Evolutionary conservation across 2,797 vertebrate species (phyloP).

Genomic region (Myiothlypis coronata): DNA sequence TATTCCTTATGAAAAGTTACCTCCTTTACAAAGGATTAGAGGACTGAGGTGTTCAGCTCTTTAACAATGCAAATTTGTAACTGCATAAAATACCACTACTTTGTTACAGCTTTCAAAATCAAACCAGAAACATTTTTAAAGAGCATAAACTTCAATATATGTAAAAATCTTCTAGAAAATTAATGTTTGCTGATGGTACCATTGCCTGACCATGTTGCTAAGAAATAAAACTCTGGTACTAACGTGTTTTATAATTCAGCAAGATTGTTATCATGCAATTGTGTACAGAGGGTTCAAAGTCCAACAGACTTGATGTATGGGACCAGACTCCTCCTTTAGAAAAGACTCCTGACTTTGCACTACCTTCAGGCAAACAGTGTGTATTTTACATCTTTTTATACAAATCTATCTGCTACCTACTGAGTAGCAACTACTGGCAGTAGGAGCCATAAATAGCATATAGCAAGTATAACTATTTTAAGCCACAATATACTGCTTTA

Average conservation of each 20-base stretch:
- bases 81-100: not conserved
- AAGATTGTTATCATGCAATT: slow-evolving; percentile 57
- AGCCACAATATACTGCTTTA: not conserved
- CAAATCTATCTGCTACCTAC: not conserved
- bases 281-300: slow-evolving; percentile 65
- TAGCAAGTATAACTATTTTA: not conserved
- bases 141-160: not conserved
- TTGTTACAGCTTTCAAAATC: not conserved
- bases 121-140: not conserved
- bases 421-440: not conserved
- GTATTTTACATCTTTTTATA: not conserved
- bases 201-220: slow-evolving; percentile 47
- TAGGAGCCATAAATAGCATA: not conserved
- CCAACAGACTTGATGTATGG: slow-evolving; percentile 29
- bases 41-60: not conserved
- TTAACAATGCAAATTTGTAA: not conserved
- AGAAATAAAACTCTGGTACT: slow-evolving; percentile 56
- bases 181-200: slow-evolving; percentile 50
- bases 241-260: slow-evolving; percentile 63
- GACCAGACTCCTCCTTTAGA: slow-evolving; percentile 5
- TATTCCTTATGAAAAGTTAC: not conserved
- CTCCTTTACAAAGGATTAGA: not conserved
- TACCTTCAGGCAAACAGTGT: not conserved
- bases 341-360: not conserved
- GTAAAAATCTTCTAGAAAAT: slow-evolving; percentile 34